A percentile compares a stretch with the other conserved stretches of the same genome.
phyloP scores from a whole-genome alignment of 2,888 invertebrate species.

The Napeogenes sylphis region DNA sequence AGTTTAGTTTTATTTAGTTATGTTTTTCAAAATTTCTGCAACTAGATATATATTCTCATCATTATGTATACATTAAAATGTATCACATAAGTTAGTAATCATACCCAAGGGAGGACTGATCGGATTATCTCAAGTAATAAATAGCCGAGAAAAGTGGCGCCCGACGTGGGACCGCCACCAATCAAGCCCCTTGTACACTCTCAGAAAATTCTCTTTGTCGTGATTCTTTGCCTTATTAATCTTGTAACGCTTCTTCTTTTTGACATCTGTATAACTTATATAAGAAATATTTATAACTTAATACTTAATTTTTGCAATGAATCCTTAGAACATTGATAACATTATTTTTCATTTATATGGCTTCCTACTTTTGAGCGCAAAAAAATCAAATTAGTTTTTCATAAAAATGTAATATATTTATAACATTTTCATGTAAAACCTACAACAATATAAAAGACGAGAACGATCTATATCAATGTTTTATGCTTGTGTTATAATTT shows the following conservation, averaged over 20 bases:
- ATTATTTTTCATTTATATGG: not conserved
- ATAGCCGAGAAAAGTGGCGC: slow-evolving; percentile 43
- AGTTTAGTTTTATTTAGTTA: too few species aligned
- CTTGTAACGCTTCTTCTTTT: too few species aligned
- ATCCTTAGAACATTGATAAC: not conserved
- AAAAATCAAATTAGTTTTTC: too few species aligned
- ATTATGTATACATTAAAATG: not conserved
- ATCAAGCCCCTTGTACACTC: not conserved
- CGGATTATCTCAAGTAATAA: slow-evolving; percentile 32
- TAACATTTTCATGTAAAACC: too few species aligned
- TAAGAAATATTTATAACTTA: not conserved
- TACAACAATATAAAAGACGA: too few species aligned
- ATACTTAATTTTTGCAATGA: too few species aligned
- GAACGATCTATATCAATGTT: too few species aligned
- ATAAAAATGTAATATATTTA: too few species aligned
- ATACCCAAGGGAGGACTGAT: slow-evolving; percentile 23
- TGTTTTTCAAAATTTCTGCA: too few species aligned
- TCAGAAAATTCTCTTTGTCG: not conserved
- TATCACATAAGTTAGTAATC: slow-evolving; percentile 32
- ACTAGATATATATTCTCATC: too few species aligned
- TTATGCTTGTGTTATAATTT: too few species aligned
- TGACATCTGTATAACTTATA: not conserved
- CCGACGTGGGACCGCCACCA: slow-evolving; percentile 37
- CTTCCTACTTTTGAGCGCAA: too few species aligned
- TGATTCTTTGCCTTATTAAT: not conserved